Percentiles rank a stretch among this genome's conserved stretches.
phyloP scores from a whole-genome alignment of 2,113 vertebrate genomes.

The Ahaetulla prasina region DNA sequence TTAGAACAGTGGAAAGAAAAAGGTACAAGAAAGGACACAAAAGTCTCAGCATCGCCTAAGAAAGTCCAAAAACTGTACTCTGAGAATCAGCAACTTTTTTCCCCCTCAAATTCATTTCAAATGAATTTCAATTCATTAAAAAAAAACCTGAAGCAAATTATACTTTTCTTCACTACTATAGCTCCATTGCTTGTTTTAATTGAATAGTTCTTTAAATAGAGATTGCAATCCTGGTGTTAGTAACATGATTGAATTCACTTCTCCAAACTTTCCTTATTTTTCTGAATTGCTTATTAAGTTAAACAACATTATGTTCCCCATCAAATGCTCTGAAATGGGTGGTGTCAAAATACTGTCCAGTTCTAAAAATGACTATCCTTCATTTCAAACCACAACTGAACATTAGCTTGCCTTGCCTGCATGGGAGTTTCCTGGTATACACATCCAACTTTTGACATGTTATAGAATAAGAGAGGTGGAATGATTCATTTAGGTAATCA shows the following conservation, averaged over 20 bases:
- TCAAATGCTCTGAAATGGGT: not conserved
- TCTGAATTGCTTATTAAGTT: not conserved
- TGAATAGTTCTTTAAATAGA: not conserved
- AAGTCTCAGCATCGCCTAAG: not conserved
- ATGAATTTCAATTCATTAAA: no score
- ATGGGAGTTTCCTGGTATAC: not conserved
- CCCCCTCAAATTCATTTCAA: not conserved
- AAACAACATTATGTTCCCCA: not conserved
- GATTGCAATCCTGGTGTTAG: conserved; percentile 8
- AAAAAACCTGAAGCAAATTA: not conserved
- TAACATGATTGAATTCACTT: conserved; percentile 13
- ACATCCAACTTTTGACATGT: not conserved
- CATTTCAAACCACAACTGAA: not conserved
- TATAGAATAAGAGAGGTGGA: not conserved
- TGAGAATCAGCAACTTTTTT: not conserved
- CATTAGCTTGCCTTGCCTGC: not conserved
- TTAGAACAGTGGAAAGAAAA: not conserved
- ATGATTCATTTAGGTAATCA: not conserved
- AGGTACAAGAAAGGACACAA: not conserved
- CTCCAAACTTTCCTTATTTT: not conserved
- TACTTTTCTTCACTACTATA: not conserved
- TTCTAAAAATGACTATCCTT: not conserved
- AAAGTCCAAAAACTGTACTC: not conserved
- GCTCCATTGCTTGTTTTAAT: not conserved
- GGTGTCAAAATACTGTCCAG: not conserved